phyloP scores from a whole-genome alignment of 1,140 invertebrate species.

The Papilio polytes region DNA sequence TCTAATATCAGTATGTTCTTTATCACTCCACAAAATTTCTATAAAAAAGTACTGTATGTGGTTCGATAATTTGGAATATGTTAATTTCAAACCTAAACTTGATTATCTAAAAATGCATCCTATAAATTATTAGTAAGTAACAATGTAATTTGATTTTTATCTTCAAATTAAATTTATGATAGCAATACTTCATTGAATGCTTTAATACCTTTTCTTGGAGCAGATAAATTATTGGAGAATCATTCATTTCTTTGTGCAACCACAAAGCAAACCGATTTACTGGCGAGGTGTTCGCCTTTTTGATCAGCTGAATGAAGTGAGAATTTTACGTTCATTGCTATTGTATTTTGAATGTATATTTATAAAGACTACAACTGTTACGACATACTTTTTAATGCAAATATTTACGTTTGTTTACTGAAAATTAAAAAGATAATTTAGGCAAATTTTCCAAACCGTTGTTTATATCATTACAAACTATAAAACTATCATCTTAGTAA shows the following conservation, averaged over 20 bases:
- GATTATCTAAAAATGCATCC: too few relatives aligned
- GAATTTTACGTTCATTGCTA: slow-evolving; percentile 5
- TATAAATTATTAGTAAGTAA: too few relatives aligned
- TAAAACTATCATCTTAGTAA: background rate
- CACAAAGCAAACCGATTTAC: slow-evolving; percentile 28
- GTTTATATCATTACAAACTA: background rate
- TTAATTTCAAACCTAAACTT: too few relatives aligned
- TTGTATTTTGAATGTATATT: background rate
- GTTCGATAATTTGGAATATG: too few relatives aligned
- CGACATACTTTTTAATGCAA: background rate
- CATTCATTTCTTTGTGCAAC: slow-evolving; percentile 29
- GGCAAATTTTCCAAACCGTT: too few relatives aligned
- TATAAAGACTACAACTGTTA: background rate
- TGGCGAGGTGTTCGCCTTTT: slow-evolving; percentile 25
- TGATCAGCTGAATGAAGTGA: slow-evolving; percentile 25
- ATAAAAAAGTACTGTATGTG: too few relatives aligned
- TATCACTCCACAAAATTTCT: too few relatives aligned
- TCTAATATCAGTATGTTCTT: too few relatives aligned
- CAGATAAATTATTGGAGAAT: slow-evolving; percentile 25
- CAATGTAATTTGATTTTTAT: background rate
- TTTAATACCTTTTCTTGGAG: background rate
- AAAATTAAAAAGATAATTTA: background rate
- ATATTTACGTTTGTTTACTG: background rate
- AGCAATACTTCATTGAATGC: background rate
- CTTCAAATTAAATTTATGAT: background rate